Conservation (phyloP, 2,797 vertebrate species). For the Sylvia borin region DNA sequence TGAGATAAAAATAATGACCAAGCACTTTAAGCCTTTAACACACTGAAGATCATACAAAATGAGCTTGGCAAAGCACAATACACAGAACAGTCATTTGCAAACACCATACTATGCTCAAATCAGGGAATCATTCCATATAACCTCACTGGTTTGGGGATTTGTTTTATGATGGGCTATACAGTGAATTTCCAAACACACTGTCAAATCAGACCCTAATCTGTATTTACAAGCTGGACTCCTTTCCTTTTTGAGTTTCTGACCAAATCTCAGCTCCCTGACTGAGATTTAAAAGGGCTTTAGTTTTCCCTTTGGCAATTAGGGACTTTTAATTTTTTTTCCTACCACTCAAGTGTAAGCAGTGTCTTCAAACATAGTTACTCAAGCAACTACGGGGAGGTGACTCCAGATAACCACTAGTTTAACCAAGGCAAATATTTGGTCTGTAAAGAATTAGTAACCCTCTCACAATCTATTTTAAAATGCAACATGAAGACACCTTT, state of each 20-base stretch:
- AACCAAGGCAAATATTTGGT: background rate
- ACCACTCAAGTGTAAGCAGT: background rate
- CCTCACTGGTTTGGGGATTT: background rate
- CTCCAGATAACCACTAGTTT: background rate
- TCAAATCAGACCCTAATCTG: background rate
- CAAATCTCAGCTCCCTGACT: background rate
- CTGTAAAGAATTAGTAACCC: background rate
- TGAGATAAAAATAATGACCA: slow-evolving; percentile 56
- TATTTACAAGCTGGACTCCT: background rate
- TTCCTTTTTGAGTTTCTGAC: background rate
- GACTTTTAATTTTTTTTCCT: background rate
- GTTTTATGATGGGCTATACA: background rate
- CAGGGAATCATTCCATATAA: background rate
- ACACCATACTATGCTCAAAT: background rate
- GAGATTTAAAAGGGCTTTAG: background rate
- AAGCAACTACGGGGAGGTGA: background rate
- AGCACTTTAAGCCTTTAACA: background rate
- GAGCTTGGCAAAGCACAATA: slow-evolving; percentile 23
- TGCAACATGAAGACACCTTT: background rate
- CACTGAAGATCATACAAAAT: slow-evolving; percentile 24
- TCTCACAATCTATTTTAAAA: background rate
- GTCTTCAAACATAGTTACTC: background rate
- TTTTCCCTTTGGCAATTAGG: background rate
- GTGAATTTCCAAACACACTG: background rate
- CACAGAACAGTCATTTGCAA: slow-evolving; percentile 18